Percentiles rank a stretch among this genome's conserved stretches.
These are phyloP conservation scores for Erebia epiphron DNA, from an alignment of 2,888 invertebrate species.

Conservation along the genomic window DNA sequence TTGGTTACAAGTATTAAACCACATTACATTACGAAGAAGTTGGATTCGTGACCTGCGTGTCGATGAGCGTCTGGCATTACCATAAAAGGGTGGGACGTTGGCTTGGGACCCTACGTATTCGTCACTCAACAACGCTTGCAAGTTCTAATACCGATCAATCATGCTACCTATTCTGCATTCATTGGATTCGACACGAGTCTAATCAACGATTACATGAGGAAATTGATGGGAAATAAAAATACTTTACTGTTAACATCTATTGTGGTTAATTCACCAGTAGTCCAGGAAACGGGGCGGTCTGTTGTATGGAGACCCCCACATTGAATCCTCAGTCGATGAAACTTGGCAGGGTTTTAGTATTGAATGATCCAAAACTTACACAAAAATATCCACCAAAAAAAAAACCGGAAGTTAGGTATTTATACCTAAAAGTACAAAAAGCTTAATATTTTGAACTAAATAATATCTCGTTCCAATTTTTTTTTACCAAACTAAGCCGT, in stretches of 20 bases:
- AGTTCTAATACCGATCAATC: constrained; percentile 14
- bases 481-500: no score
- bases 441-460: no score
- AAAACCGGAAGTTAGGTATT: no score
- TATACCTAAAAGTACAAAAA: no score
- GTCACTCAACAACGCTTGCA: background rate
- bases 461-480: no score
- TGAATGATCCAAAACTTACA: no score
- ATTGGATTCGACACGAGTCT: constrained; percentile 9
- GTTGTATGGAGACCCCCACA: no score
- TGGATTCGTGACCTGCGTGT: constrained; percentile 5
- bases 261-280: background rate
- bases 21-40: background rate
- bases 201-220: constrained; percentile 10
- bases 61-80: background rate
- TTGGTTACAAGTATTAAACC: no score
- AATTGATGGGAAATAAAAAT: constrained; percentile 4
- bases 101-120: background rate
- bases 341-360: no score
- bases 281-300: no score
- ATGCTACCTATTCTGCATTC: constrained; percentile 4
- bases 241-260: background rate
- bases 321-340: no score
- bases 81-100: background rate
- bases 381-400: no score